Conservation (phyloP, 1,140 invertebrate genomes). For the Lordiphosa clarofinis region DNA sequence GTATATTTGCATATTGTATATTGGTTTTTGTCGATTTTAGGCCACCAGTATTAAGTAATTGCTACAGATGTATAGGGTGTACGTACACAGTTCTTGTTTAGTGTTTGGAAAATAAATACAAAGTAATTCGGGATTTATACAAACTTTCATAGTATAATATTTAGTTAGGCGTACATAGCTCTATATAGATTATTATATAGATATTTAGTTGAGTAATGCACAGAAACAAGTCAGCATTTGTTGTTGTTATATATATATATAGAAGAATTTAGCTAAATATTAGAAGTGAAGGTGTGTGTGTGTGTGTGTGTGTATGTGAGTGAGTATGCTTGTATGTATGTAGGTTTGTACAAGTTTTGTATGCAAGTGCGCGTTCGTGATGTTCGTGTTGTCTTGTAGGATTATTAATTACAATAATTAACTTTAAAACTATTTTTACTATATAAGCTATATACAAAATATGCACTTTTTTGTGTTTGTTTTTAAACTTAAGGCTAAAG, state of each 20-base stretch:
- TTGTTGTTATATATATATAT: slow-evolving; percentile 29
- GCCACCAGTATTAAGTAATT: slow-evolving; percentile 33
- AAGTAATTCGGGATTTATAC: slow-evolving; percentile 51
- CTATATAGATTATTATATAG: slow-evolving; percentile 14
- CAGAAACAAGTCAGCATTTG: slow-evolving; percentile 63
- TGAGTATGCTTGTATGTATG: slow-evolving; percentile 3
- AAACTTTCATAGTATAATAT: slow-evolving; percentile 57
- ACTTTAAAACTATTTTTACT: slow-evolving; percentile 6
- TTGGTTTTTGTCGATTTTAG: slow-evolving; percentile 27
- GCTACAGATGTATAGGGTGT: slow-evolving; percentile 22
- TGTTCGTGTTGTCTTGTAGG: slow-evolving; percentile 31
- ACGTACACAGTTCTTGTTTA: slow-evolving; percentile 28
- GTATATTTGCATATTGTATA: slow-evolving; percentile 19
- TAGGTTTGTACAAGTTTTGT: slow-evolving; percentile 36
- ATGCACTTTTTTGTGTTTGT: slow-evolving; percentile 39
- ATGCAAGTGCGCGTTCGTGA: slow-evolving; percentile 30
- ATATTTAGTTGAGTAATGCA: slow-evolving; percentile 70
- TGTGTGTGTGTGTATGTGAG: slow-evolving; percentile 11
- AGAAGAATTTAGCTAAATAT: slow-evolving; percentile 62
- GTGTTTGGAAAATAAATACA: slow-evolving; percentile 25
- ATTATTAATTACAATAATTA: slow-evolving; percentile 18
- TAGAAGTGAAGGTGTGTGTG: slow-evolving; percentile 27
- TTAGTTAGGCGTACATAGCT: slow-evolving; percentile 36
- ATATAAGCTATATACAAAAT: slow-evolving; percentile 42
- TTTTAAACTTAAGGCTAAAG: slow-evolving; percentile 30